These are phyloP conservation scores for Anniella stebbinsi DNA, from an alignment of 2,797 vertebrate species.

Conservation along the genomic window DNA sequence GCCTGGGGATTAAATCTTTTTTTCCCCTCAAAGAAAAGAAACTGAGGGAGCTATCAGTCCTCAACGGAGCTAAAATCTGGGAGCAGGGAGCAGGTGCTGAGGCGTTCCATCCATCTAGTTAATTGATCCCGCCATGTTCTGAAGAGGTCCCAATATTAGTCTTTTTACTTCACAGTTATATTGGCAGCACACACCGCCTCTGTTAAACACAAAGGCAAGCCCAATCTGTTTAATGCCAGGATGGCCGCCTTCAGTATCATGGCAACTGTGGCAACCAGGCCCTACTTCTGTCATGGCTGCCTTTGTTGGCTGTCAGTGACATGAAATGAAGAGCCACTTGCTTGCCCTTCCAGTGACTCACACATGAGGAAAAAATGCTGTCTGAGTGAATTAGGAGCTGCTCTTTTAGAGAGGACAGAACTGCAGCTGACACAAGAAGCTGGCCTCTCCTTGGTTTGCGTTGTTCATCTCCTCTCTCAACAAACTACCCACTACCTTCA, in stretches of 20 bases:
- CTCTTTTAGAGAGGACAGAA: slow-evolving; percentile 55
- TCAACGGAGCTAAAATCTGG: slow-evolving; percentile 33
- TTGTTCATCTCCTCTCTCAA: slow-evolving; percentile 40
- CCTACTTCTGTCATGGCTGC: slow-evolving; percentile 74
- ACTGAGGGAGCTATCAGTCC: slow-evolving; percentile 19
- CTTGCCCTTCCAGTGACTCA: slow-evolving; percentile 70
- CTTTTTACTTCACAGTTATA: slow-evolving; percentile 59
- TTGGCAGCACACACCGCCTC: slow-evolving; percentile 40
- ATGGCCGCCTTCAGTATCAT: slow-evolving; percentile 20
- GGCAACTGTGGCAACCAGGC: slow-evolving; percentile 79
- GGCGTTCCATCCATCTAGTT: slow-evolving; percentile 27
- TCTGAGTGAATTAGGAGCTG: slow-evolving; percentile 81
- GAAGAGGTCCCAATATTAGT: slow-evolving; percentile 54
- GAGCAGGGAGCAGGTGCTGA: slow-evolving; percentile 68
- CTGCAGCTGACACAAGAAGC: slow-evolving; percentile 67
- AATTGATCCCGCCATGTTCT: slow-evolving; percentile 52
- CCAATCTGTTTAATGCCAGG: slow-evolving; percentile 47
- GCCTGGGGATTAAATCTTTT: slow-evolving; percentile 65
- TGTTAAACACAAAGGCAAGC: slow-evolving; percentile 60
- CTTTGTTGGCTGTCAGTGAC: slow-evolving; percentile 78
- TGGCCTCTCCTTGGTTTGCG: slow-evolving; percentile 36
- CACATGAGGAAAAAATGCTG: slow-evolving; percentile 67
- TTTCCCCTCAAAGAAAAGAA: slow-evolving; percentile 36
- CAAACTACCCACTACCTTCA: background rate
- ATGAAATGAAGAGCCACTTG: slow-evolving; percentile 76